Evolutionary conservation across 2,888 invertebrate genomes (phyloP), one percentile per base, ranked within the genome.

Genomic region (Lucinisca nassula): DNA sequence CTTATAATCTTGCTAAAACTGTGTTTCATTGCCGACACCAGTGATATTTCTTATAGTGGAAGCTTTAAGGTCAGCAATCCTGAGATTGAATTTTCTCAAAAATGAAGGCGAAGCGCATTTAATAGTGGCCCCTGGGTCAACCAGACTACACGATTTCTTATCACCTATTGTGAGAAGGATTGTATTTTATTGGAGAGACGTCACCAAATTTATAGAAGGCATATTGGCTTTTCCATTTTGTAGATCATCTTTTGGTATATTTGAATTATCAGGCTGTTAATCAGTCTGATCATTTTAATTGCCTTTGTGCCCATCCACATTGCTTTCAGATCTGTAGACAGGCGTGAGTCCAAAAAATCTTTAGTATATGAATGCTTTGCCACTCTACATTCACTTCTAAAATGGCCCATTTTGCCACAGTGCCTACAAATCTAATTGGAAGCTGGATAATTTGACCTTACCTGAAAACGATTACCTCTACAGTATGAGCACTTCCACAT

Each of bases 21-120:
- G 32, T 70, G 32, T 32, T 70, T 70, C 70, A 70, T 70, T 70
- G 70, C 70, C 70, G 27, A 70, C 70, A 21, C 70, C 70, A 21
- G 70, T 35, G 37, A 70, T 70, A 17, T 32, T 3, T 21, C 17
- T 14, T 27, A 70, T 70, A 37, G 6, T 17, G 6, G 70, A 21
- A 21, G 32, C 8, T 70, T 70, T 70, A 12, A 70, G 24, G 24
- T 35, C 30, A 37, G 70, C 14, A 17, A 12, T 8, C 12, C 6
- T 37, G 24, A 70, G 12, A 30, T 30, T 30, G 17, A 6, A 27
- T 70, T 70, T 70, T 30, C 32, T 17, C 32, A 70, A 70, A 37
- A 27, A 70, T 70, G 30, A 10, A 12, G 21, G 21, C 14, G 17
- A 70, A 35, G 70, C 70, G 37, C 70, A 70, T 61, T 8, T 12